Evolutionary conservation across 2,113 vertebrate genomes (phyloP).

Genomic region (Gallinago jamesoni): DNA sequence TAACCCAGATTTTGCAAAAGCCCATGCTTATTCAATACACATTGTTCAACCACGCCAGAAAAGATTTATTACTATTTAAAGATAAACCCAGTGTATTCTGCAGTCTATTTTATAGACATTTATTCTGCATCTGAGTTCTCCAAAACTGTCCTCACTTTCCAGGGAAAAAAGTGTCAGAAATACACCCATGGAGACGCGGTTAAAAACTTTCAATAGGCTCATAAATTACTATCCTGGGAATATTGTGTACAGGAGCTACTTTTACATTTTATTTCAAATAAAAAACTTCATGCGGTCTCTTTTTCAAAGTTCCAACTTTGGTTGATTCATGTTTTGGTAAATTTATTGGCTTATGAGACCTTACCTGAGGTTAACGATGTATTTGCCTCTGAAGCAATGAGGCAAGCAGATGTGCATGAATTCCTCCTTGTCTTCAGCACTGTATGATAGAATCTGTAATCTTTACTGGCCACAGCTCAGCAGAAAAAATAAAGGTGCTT

Average conservation of each 20-base stretch:
- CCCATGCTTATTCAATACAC: not conserved
- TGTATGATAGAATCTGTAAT: not conserved
- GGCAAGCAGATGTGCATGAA: not conserved
- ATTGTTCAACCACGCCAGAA: not conserved
- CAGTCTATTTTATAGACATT: not conserved
- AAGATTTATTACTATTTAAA: not conserved
- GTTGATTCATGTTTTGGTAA: not conserved
- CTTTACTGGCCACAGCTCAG: not conserved
- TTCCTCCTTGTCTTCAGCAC: not conserved
- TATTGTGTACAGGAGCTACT: not conserved
- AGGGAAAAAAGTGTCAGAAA: not conserved
- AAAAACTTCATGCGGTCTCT: not conserved
- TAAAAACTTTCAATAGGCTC: not conserved
- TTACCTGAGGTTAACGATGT: not conserved
- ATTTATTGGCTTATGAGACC: not conserved
- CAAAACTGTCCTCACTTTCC: not conserved
- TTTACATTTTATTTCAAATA: not conserved
- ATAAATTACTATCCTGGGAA: not conserved
- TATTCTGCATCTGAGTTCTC: not conserved
- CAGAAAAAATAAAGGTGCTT: not conserved
- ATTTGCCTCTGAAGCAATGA: not conserved
- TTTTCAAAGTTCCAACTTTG: not conserved
- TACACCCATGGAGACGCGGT: rapidly evolving
- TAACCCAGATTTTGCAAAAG: not conserved
- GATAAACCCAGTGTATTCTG: not conserved